These are phyloP conservation scores for Poecile montanus DNA, from an alignment of 2,797 vertebrate species.

Conservation along the genomic window DNA sequence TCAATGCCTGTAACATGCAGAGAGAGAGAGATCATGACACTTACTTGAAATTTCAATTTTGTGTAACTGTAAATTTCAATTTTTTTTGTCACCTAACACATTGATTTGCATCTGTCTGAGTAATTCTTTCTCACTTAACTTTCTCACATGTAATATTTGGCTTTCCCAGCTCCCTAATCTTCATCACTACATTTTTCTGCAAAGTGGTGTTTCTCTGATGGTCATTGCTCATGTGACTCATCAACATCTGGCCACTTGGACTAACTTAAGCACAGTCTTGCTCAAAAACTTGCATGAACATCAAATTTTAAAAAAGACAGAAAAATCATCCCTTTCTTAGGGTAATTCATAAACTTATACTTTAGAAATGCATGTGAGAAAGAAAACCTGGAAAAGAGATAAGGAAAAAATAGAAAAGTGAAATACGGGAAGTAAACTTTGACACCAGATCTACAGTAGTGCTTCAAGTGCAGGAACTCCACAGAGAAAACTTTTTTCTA, in stretches of 20 bases:
- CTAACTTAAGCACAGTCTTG: neutral
- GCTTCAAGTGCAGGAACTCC: neutral
- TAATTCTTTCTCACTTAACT: neutral
- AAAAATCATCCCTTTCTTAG: neutral
- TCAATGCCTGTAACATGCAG: constrained; percentile 86
- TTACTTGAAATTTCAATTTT: neutral
- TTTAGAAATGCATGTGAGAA: neutral
- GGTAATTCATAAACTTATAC: neutral
- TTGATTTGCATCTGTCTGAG: neutral
- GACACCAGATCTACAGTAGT: neutral
- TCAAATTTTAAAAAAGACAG: neutral
- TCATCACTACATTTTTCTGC: neutral
- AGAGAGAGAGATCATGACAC: neutral
- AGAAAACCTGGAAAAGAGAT: neutral
- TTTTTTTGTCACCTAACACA: neutral
- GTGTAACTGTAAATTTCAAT: neutral
- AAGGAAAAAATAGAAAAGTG: neutral
- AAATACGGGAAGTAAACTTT: neutral
- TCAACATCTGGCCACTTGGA: neutral
- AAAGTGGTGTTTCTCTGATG: neutral
- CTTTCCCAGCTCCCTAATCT: neutral
- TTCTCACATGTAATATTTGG: neutral
- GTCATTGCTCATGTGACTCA: neutral
- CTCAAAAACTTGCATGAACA: neutral
- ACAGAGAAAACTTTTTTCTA: too few relatives aligned